Evolutionary conservation across 1,140 invertebrate species (phyloP).

Genomic region (Leptinotarsa texana): DNA sequence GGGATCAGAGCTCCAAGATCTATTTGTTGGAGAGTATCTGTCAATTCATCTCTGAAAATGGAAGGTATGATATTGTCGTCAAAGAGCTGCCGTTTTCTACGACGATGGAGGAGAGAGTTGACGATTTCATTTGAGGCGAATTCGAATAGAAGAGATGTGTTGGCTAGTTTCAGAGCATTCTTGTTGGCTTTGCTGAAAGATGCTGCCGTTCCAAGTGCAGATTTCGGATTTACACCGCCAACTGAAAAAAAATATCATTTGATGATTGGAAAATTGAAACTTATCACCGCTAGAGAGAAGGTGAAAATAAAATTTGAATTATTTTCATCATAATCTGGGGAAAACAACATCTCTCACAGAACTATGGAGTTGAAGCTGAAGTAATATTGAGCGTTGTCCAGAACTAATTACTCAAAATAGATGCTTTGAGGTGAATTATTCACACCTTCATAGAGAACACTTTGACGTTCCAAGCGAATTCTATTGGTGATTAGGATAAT

Average conservation of each 20-base stretch:
- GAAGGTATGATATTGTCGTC: conserved; percentile 54
- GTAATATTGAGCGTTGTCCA: no score
- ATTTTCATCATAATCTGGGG: no score
- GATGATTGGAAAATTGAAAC: no score
- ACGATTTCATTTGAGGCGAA: conserved; percentile 83
- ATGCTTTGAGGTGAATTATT: no score
- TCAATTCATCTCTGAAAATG: conserved; percentile 69
- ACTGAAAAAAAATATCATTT: conserved; percentile 55
- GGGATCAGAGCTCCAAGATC: conserved; percentile 66
- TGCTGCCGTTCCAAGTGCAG: conserved; percentile 81
- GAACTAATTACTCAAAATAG: no score
- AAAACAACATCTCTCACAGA: no score
- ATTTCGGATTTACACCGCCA: conserved; percentile 80
- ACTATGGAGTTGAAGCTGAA: no score
- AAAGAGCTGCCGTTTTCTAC: conserved; percentile 25
- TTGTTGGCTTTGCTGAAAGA: conserved; percentile 87
- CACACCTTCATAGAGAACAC: no score
- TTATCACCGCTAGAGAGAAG: no score
- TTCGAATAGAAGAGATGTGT: conserved; percentile 84
- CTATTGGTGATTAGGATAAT: no score
- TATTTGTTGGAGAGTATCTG: conserved; percentile 73
- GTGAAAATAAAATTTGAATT: no score
- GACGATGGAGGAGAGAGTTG: conserved; percentile 64
- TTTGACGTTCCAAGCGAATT: no score
- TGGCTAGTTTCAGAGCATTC: conserved; percentile 78